These are phyloP conservation scores for Gonioctena quinquepunctata DNA, from an alignment of 1,140 invertebrate genomes.

Conservation along the genomic window DNA sequence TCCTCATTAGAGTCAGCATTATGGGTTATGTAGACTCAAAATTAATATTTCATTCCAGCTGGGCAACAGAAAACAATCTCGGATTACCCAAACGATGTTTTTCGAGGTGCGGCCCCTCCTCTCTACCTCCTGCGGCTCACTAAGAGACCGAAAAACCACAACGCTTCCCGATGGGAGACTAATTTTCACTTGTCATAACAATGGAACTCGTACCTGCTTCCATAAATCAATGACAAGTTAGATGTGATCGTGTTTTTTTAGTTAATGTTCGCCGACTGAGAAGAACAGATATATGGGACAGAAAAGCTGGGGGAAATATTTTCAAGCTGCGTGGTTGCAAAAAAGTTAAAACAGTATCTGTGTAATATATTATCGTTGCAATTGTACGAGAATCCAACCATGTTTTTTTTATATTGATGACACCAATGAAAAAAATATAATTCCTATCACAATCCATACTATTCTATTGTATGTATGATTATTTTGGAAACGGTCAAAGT, in stretches of 20 bases:
- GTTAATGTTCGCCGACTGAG: neutral
- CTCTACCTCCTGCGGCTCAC: neutral
- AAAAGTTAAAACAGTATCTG: no score
- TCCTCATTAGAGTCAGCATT: neutral
- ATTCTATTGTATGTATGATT: no score
- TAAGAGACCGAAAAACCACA: constrained; percentile 10
- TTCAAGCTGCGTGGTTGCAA: no score
- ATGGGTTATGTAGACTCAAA: neutral
- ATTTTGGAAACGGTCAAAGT: no score
- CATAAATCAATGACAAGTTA: constrained; percentile 19
- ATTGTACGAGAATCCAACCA: no score
- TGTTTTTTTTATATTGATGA: no score
- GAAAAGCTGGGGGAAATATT: no score
- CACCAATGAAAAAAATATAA: no score
- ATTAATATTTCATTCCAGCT: neutral
- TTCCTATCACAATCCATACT: no score
- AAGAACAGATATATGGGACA: no score
- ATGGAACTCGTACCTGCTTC: neutral
- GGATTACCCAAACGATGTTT: constrained; percentile 13
- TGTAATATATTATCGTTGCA: no score
- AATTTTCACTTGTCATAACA: constrained; percentile 23
- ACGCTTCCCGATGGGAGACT: constrained; percentile 10
- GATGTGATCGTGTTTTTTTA: neutral
- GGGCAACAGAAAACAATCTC: constrained; percentile 12
- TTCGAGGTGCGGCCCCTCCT: constrained; percentile 4